These are phyloP conservation scores for Eupithecia centaureata DNA, from an alignment of 2,888 invertebrate genomes.

Conservation along the genomic window DNA sequence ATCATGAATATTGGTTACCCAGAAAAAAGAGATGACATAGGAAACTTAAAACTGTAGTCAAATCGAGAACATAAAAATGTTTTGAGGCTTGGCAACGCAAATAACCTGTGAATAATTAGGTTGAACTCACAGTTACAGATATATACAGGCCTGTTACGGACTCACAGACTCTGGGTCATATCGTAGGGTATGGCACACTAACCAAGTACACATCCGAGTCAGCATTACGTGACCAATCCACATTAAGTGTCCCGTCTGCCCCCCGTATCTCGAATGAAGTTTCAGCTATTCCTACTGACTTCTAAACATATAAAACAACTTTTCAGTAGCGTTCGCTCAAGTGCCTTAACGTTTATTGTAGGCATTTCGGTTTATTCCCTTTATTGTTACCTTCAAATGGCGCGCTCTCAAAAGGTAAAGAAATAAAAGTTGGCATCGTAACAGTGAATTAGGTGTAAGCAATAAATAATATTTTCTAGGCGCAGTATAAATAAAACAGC, in stretches of 20 bases:
- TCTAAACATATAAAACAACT: slow-evolving; percentile 8
- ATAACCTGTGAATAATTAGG: too few relatives aligned
- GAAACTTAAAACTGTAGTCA: too few relatives aligned
- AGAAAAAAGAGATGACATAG: too few relatives aligned
- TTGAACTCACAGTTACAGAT: too few relatives aligned
- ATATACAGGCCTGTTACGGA: too few relatives aligned
- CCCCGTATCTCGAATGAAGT: background rate
- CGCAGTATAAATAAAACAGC: slow-evolving; percentile 33
- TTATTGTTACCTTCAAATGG: slow-evolving; percentile 10
- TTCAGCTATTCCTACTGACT: background rate
- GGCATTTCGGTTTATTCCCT: slow-evolving; percentile 13
- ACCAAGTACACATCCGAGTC: background rate
- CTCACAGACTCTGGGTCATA: too few relatives aligned
- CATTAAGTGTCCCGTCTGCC: background rate
- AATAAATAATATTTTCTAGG: slow-evolving; percentile 32
- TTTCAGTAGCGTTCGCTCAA: slow-evolving; percentile 9
- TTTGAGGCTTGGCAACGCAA: too few relatives aligned
- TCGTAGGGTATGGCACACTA: too few relatives aligned
- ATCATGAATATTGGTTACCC: too few relatives aligned
- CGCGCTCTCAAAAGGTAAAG: slow-evolving; percentile 18
- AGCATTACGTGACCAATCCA: background rate
- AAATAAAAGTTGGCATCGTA: slow-evolving; percentile 22
- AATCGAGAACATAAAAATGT: too few relatives aligned
- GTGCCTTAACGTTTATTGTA: slow-evolving; percentile 9
- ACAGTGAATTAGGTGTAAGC: slow-evolving; percentile 15